Conservation (phyloP, 2,797 vertebrate species). For the Syngnathus rostellatus region DNA sequence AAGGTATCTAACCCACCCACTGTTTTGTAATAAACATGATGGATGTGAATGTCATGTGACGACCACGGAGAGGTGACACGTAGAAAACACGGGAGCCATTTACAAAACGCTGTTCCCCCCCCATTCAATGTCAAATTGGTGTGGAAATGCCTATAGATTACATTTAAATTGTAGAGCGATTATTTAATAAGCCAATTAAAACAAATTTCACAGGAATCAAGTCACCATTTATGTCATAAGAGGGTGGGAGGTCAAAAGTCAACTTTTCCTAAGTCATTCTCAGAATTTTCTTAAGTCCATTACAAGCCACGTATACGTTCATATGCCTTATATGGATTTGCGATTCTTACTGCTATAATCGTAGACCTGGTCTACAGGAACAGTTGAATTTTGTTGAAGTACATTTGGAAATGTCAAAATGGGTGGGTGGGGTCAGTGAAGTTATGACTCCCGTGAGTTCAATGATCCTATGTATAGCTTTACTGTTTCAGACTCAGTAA, state of each 20-base stretch:
- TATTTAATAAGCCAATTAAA: no score
- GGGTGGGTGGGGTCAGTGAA: not conserved
- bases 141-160: not conserved
- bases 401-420: not conserved
- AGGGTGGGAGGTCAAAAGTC: not conserved
- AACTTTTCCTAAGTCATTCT: not conserved
- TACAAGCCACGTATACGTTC: not conserved
- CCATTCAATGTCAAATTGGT: no score
- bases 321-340: not conserved
- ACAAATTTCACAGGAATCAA: no score
- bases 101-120: no score
- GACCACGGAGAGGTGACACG: not conserved
- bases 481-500: not conserved
- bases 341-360: not conserved
- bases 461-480: not conserved
- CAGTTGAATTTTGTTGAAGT: not conserved
- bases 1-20: slow-evolving; percentile 22
- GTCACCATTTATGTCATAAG: no score
- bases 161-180: no score
- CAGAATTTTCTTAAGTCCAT: not conserved
- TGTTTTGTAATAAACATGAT: slow-evolving; percentile 18
- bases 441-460: not conserved
- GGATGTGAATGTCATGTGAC: not conserved
- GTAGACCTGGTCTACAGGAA: not conserved
- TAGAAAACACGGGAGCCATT: not conserved